Evolutionary conservation across 2,888 invertebrate species (phyloP).

Genomic region (Apoderus coryli): DNA sequence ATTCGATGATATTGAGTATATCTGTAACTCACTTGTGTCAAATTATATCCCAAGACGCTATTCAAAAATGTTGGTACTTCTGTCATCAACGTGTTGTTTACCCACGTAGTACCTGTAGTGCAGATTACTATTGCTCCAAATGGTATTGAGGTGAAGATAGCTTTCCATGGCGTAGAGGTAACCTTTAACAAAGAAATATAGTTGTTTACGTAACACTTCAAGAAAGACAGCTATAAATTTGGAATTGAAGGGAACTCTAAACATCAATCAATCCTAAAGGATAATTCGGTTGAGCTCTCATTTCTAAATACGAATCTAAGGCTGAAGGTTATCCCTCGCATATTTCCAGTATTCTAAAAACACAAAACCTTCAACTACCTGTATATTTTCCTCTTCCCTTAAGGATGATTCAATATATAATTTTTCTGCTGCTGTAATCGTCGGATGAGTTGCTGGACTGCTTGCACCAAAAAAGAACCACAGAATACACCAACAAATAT

Average conservation of each 20-base stretch:
- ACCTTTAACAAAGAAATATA: no score
- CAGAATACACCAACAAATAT: slow-evolving; percentile 40
- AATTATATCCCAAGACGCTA: slow-evolving; percentile 12
- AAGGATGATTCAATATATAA: slow-evolving; percentile 37
- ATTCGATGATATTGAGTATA: no score
- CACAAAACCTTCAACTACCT: no score
- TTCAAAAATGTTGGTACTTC: slow-evolving; percentile 14
- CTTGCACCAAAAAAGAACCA: slow-evolving; percentile 49
- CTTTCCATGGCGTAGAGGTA: slow-evolving; percentile 14
- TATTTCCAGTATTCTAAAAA: no score
- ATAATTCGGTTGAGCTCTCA: no score
- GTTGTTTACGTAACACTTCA: no score
- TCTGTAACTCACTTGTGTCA: slow-evolving; percentile 12
- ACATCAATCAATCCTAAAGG: no score
- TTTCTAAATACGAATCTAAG: no score
- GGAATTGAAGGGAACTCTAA: no score
- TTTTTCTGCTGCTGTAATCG: slow-evolving; percentile 45
- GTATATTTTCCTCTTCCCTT: slow-evolving; percentile 39
- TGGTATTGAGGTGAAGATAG: slow-evolving; percentile 13
- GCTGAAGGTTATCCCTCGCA: no score
- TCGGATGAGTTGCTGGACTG: slow-evolving; percentile 42
- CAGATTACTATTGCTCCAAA: slow-evolving; percentile 14
- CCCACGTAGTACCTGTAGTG: slow-evolving; percentile 14
- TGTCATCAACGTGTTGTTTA: slow-evolving; percentile 9
- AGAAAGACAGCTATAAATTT: no score